Base-by-base conservation (phyloP, 2,113 vertebrate genomes). In the Prunella fulvescens region DNA sequence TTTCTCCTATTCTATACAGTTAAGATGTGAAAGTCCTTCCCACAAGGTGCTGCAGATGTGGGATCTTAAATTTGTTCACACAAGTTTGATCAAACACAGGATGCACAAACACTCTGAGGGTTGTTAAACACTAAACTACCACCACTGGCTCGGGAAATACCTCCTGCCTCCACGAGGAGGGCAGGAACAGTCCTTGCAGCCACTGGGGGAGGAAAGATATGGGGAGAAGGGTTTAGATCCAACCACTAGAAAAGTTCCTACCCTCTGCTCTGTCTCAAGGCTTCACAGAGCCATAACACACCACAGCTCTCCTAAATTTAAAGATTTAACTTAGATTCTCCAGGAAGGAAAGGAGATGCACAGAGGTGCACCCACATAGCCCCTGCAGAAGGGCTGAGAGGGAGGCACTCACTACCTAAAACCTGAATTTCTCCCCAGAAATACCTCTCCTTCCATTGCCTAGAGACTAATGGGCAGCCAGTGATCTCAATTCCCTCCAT, bases 51-150 rank as follows among this genome's bases (percentile, higher is more conserved):
- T 95, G 62, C 18, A 72, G 50, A 70, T 90, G 45, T 54, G 62
- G 18, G 20, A 70, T 82, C 48, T 76, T 65, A 76, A 67, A 85
- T 82, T 76, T 90, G 28, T 42, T 92, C 54, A 18, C 23, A 70
- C n/a, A 28, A 57, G 48, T 48, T 20, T 45, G 54, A 23, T 51
- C 0, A 1, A 80, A 25, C 2, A 0, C 6, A 9, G 17, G 40
- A 73, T 54, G 54, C 11, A 39, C 14, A 35, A 91, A 48, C 12
- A 37, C 23, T 72, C 7, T 18, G 35, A 77, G 20, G n/a, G 12
- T 12, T 66, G 3, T 62, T 65, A 82, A 90, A 61, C 39, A 37
- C 24, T 51, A 62, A 92, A 8, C 23, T 39, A 39, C 14, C 39
- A 65, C 14, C 23, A 39, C 54, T 40, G 60, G 39, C 71, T 61